Evolutionary conservation across 2,888 invertebrate species (phyloP), one percentile per base, ranked within the genome.

Genomic region (Amblyjoppa proteus): DNA sequence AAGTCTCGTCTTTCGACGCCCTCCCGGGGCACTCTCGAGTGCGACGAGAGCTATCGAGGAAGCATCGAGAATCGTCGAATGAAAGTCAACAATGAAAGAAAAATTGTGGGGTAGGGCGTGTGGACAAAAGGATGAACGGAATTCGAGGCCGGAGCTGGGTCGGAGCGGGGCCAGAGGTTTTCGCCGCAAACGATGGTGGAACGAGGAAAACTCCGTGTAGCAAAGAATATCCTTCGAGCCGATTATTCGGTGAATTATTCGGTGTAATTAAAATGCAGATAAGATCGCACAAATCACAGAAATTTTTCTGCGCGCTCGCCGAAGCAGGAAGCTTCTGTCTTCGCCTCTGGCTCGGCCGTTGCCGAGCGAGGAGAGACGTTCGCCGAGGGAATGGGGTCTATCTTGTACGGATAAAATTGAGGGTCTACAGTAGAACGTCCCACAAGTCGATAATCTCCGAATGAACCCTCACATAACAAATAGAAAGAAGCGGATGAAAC

Each of bases 251-350:
- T 89, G 89, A 92, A 93, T 93, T 93, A 93, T 93, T 92, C 93
- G 89, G 87, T 89, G 92, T 93, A 93, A 94, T 94, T 93, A 94
- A 93, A 93, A 94, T 94, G 94, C 92, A 94, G 93, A 94, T 93
- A 92, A 92, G 92, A 91, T 90, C 58, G 90, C 91, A 93, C 93
- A 93, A 94, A 94, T 94, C 93, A 93, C 92, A 89, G 90, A 88
- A 90, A 91, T 92, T 93, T 92, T 92, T 92, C 92, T 89, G 89
- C 88, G 86, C 41, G 84, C 83, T 79, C 70, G 78, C 83, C 84
- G 84, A 86, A 82, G 79, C 78, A 83, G 69, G 68, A 68, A 86
- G 61, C n/a, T 64, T 51, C 61, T 56, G 66, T 83, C 75, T 76
- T 64, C 61, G 77, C 71, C 51, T 68, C 28, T 34, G 28, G 31